Conservation (phyloP, 2,888 invertebrate species). For the Thumatha senex region DNA sequence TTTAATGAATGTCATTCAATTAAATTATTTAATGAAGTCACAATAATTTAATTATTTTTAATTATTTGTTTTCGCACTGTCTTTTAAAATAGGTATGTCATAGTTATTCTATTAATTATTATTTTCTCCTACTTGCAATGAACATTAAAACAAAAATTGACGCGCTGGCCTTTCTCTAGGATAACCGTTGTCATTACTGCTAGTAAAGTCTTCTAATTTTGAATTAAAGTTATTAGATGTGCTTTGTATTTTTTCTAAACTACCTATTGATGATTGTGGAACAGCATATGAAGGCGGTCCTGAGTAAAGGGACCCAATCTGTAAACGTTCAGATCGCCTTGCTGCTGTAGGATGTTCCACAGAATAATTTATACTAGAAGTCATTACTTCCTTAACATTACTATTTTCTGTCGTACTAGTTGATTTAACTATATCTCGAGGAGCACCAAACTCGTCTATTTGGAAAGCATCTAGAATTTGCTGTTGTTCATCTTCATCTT, state of each 20-base stretch:
- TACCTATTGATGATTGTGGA: conserved; percentile 70
- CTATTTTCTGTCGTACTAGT: conserved; percentile 38
- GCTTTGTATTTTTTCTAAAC: conserved; percentile 46
- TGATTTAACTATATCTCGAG: conserved; percentile 40
- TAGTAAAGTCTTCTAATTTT: conserved; percentile 65
- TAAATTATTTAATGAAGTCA: no score
- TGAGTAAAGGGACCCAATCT: conserved; percentile 53
- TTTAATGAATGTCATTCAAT: no score
- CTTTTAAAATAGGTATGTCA: background rate
- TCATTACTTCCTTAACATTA: conserved; percentile 41
- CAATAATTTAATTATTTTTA: no score
- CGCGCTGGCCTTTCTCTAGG: conserved; percentile 54
- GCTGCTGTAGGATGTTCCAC: conserved; percentile 51
- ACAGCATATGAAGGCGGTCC: conserved; percentile 76
- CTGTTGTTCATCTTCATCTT: conserved; percentile 66
- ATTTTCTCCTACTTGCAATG: no score
- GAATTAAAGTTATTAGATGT: conserved; percentile 48
- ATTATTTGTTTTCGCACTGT: background rate
- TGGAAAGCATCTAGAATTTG: conserved; percentile 59
- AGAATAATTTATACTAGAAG: conserved; percentile 54
- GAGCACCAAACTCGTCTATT: conserved; percentile 60
- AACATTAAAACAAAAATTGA: conserved; percentile 36
- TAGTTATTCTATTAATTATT: no score
- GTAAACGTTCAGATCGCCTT: conserved; percentile 42
- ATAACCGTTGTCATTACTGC: conserved; percentile 54